Evolutionary conservation across 2,797 vertebrate species (phyloP), one percentile per base, ranked within the genome.

Genomic region (Graptemys geographica): DNA sequence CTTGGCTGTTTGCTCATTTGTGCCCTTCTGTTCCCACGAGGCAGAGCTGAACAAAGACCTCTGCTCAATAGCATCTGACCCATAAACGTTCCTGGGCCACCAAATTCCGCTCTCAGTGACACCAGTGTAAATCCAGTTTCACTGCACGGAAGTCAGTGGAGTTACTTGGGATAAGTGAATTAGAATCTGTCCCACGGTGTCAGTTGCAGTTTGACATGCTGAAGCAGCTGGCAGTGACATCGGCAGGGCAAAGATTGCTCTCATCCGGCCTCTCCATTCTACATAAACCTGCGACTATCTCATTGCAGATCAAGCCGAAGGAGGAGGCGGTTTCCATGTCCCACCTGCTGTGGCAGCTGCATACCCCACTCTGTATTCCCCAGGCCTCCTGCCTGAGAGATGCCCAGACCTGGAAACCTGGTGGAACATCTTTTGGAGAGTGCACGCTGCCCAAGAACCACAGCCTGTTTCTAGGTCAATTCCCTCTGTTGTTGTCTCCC

Each of bases 391-490:
- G 25, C 47, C 41, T 49, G 44, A 49, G 47, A 78, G 49, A 78
- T 18, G 44, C 44, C 25, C 74, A 49, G 4, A 31, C 25, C 74
- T 78, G 41, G 25, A 47, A 28, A 78, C 8, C 44, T 49, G 74
- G 74, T 49, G 44, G 44, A 31, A 49, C 44, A 2, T 31, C 23
- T 27, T 78, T n/a, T 49, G 74, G 74, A 49, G 74, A 15, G 8
- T 47, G 28, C 44, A 15, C 9, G 44, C 16, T 78, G 1, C 28
- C 59, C 52, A 49, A 52, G 47, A 81, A 41, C 11, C 41, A 41
- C 0, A 1, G 8, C 33, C 53, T 44, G 33, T 51, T 65, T 18
- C 2, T 56, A 79, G 56, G 8, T 33, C 25, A 8, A 25, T 9
- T 79, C 80, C 23, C 37, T 85, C 84, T 6, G 49, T 15, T 28